Conservation (phyloP, 1,140 invertebrate species). For the Leptoteleia sp. region DNA sequence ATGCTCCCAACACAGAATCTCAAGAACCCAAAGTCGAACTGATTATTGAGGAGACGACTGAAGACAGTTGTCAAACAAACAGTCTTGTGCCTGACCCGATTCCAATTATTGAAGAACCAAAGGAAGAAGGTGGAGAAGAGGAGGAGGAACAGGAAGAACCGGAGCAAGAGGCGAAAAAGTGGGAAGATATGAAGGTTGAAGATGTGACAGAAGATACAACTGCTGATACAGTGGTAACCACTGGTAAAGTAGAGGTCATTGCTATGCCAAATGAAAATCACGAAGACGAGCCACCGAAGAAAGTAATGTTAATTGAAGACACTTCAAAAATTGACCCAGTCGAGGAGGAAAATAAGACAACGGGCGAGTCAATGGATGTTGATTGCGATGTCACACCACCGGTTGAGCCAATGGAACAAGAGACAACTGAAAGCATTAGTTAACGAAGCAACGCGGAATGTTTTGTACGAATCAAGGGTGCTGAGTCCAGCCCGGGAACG, state of each 20-base stretch:
- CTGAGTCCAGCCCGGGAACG: background rate
- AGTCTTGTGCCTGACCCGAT: slow-evolving; percentile 72
- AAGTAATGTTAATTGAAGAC: slow-evolving; percentile 42
- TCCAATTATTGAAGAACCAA: slow-evolving; percentile 74
- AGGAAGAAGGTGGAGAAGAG: slow-evolving; percentile 61
- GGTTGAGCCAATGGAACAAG: slow-evolving; percentile 78
- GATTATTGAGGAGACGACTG: slow-evolving; percentile 73
- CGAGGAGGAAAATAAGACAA: slow-evolving; percentile 7
- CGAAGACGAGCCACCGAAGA: slow-evolving; percentile 32
- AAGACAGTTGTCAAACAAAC: slow-evolving; percentile 63
- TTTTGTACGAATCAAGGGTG: slow-evolving; percentile 24
- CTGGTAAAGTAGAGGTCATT: slow-evolving; percentile 30
- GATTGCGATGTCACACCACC: slow-evolving; percentile 72
- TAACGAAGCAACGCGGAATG: slow-evolving; percentile 68
- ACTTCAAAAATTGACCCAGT: background rate
- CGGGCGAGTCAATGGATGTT: slow-evolving; percentile 76
- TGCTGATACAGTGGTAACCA: slow-evolving; percentile 27
- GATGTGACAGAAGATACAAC: slow-evolving; percentile 1
- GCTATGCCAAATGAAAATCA: slow-evolving; percentile 13
- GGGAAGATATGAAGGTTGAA: slow-evolving; percentile 33
- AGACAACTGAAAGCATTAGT: slow-evolving; percentile 73
- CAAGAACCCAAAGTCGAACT: slow-evolving; percentile 37
- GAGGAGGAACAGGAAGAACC: slow-evolving; percentile 12
- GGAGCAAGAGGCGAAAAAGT: slow-evolving; percentile 61
- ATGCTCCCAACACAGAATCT: slow-evolving; percentile 10